phyloP scores from a whole-genome alignment of 2,888 invertebrate species.

The Protodeltote pygarga region DNA sequence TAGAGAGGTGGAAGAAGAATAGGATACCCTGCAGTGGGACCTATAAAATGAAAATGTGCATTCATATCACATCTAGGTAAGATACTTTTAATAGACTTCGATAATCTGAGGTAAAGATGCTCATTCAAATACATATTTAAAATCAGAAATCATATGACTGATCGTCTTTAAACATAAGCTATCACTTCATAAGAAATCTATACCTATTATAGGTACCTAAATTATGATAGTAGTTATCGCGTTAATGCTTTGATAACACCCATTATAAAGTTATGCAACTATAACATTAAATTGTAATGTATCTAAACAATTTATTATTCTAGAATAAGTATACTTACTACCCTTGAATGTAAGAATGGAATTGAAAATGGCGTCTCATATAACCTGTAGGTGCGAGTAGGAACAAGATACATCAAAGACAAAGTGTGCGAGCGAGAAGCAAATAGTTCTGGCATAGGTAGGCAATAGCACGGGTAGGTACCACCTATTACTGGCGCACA shows the following conservation, averaged over 20 bases:
- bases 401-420: too few species aligned
- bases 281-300: constrained; percentile 40
- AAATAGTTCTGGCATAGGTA: too few species aligned
- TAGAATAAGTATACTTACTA: constrained; percentile 45
- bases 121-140: neutral
- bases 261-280: constrained; percentile 57
- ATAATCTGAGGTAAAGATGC: constrained; percentile 1
- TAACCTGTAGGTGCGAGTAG: too few species aligned
- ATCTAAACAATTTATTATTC: constrained; percentile 34
- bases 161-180: constrained; percentile 11
- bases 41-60: neutral
- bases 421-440: too few species aligned
- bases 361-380: too few species aligned
- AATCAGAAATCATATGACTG: constrained; percentile 42
- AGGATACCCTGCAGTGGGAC: too few species aligned
- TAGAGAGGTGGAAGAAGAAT: too few species aligned
- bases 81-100: neutral
- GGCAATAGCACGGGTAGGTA: too few species aligned
- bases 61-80: neutral
- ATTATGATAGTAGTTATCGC: constrained; percentile 38
- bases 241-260: constrained; percentile 50
- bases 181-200: constrained; percentile 40
- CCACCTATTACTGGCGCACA: too few species aligned
- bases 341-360: too few species aligned
- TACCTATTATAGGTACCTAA: constrained; percentile 45